Evolutionary conservation across 2,113 vertebrate species (phyloP).

Genomic region (Capreolus pygargus): DNA sequence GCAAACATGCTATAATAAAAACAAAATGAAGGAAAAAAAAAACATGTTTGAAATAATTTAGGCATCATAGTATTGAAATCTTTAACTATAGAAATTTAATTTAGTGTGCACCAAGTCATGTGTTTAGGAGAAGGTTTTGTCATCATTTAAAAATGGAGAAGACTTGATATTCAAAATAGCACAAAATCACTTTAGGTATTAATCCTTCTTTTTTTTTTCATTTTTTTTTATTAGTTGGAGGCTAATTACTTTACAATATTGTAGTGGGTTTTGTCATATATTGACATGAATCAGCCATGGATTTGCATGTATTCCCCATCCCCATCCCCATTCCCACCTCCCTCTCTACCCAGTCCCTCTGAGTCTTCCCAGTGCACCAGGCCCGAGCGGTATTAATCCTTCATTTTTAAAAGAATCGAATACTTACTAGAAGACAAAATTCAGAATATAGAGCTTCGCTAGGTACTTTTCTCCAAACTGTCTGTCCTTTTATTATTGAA

Average conservation of each 20-base stretch:
- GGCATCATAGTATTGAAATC: not conserved
- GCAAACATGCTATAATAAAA: constrained; percentile 88
- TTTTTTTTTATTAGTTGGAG: no score
- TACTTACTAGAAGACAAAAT: not conserved
- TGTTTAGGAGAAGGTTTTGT: not conserved
- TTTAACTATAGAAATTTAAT: not conserved
- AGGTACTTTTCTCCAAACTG: not conserved
- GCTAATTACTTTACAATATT: no score
- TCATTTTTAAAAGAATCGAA: not conserved
- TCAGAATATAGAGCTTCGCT: not conserved
- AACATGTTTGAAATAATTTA: not conserved
- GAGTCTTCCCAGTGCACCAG: no score
- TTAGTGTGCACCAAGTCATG: not conserved
- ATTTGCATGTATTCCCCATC: no score
- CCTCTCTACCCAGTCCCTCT: no score
- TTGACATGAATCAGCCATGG: no score
- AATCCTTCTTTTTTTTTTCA: not conserved
- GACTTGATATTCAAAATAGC: not conserved
- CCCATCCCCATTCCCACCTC: no score
- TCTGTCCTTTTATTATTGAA: not conserved
- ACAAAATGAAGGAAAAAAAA: constrained; percentile 86
- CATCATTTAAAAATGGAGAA: not conserved
- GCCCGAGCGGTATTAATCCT: not conserved
- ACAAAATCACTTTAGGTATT: not conserved
- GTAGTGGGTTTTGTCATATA: no score